These are phyloP conservation scores for Brachionus rubens DNA, from an alignment of 1,140 invertebrate genomes.

Conservation along the genomic window DNA sequence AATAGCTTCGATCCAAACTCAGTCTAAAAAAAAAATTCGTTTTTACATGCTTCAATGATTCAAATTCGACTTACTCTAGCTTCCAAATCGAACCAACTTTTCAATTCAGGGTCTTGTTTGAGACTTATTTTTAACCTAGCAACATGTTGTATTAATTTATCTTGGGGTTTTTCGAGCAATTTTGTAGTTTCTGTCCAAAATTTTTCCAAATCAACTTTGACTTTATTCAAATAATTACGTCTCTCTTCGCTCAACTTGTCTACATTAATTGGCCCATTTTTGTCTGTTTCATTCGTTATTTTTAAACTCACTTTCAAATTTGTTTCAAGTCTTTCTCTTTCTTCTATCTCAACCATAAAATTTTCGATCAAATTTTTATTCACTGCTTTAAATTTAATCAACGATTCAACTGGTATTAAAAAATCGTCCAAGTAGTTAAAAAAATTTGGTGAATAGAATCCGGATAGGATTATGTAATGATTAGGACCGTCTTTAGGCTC, in stretches of 20 bases:
- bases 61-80: slow-evolving; percentile 41
- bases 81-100: slow-evolving; percentile 43
- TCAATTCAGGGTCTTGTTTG: slow-evolving; percentile 46
- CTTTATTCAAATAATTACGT: slow-evolving; percentile 48
- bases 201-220: slow-evolving; percentile 52
- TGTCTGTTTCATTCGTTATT: not conserved
- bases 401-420: slow-evolving; percentile 52
- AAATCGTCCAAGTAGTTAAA: slow-evolving; percentile 53
- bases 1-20: not conserved
- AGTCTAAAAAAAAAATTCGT: not conserved
- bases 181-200: slow-evolving; percentile 57
- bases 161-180: slow-evolving; percentile 52
- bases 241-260: slow-evolving; percentile 40
- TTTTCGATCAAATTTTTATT: slow-evolving; percentile 50
- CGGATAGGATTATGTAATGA: slow-evolving; percentile 56
- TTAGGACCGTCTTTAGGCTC: slow-evolving; percentile 60
- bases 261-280: not conserved
- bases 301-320: slow-evolving; percentile 39
- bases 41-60: no score
- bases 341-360: slow-evolving; percentile 49
- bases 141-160: slow-evolving; percentile 54
- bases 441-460: slow-evolving; percentile 56
- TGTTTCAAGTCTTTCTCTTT: slow-evolving; percentile 29
- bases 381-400: slow-evolving; percentile 48
- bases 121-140: slow-evolving; percentile 56